phyloP scores from a whole-genome alignment of 2,797 vertebrate genomes.

The Potorous gilbertii region DNA sequence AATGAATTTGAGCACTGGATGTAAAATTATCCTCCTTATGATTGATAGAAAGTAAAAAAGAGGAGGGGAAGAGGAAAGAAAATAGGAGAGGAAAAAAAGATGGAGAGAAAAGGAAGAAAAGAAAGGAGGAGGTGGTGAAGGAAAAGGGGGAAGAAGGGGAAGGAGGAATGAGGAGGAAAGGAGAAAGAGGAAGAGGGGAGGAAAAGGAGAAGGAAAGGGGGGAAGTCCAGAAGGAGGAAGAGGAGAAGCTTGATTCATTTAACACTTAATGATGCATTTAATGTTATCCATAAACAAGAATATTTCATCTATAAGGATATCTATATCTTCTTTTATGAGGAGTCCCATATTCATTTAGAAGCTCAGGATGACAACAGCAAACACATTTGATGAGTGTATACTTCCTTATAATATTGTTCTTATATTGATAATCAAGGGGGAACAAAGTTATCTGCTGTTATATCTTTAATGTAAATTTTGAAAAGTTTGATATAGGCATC shows the following conservation, averaged over 20 bases:
- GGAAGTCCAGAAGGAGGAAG: not conserved
- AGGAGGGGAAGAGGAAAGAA: fast-evolving
- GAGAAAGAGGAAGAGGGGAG: not conserved
- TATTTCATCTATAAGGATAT: not conserved
- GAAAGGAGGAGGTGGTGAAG: not conserved
- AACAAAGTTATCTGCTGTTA: not conserved
- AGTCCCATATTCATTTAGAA: not conserved
- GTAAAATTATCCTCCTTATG: not conserved
- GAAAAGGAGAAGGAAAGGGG: too few species aligned
- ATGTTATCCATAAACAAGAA: not conserved
- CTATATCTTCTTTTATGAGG: not conserved
- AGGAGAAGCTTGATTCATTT: not conserved
- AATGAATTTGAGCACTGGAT: not conserved
- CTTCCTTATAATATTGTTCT: not conserved
- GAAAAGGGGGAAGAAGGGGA: too few species aligned
- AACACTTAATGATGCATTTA: not conserved
- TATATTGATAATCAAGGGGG: not conserved
- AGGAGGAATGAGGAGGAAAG: not conserved
- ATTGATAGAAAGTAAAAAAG: not conserved
- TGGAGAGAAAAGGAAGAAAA: not conserved
- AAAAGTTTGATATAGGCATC: not conserved
- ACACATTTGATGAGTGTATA: not conserved
- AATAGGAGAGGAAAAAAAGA: too few species aligned
- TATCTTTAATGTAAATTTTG: not conserved
- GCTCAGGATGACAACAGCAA: not conserved